These are phyloP conservation scores for Myanophis thanlyinensis DNA, from an alignment of 2,113 vertebrate species.

Conservation along the genomic window DNA sequence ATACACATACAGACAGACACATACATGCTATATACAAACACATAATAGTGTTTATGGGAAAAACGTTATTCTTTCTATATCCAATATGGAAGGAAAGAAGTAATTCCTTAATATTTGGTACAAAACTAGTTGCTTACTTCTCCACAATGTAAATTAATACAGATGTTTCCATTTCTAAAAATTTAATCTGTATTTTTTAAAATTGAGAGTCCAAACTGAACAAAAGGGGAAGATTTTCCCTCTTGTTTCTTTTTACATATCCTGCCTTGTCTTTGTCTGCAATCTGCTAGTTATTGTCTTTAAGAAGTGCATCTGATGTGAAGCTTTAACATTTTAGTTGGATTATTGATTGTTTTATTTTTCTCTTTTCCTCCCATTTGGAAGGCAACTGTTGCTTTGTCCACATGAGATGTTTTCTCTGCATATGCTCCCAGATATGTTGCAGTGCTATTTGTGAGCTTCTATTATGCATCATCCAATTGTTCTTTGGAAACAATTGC, in stretches of 20 bases:
- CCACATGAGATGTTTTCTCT: not conserved
- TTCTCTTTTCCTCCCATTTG: not conserved
- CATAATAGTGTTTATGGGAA: too few relatives aligned
- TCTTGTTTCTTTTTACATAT: not conserved
- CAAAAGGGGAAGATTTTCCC: not conserved
- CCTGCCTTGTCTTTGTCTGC: not conserved
- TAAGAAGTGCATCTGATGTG: not conserved
- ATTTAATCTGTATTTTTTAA: not conserved
- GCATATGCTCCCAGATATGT: not conserved
- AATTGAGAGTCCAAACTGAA: not conserved
- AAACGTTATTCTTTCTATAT: not conserved
- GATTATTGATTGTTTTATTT: not conserved
- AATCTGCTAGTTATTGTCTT: constrained; percentile 1
- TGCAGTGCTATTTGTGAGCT: not conserved
- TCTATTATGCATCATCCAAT: too few relatives aligned
- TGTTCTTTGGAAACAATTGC: not conserved
- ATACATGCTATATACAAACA: too few relatives aligned
- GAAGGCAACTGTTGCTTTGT: not conserved
- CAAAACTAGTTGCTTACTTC: not conserved
- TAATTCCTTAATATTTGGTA: not conserved
- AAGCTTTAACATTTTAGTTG: not conserved
- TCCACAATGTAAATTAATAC: not conserved
- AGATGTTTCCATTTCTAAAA: not conserved
- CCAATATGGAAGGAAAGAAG: not conserved
- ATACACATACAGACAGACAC: too few relatives aligned